Conservation (phyloP, 2,888 invertebrate species). For the Tachina grossa region DNA sequence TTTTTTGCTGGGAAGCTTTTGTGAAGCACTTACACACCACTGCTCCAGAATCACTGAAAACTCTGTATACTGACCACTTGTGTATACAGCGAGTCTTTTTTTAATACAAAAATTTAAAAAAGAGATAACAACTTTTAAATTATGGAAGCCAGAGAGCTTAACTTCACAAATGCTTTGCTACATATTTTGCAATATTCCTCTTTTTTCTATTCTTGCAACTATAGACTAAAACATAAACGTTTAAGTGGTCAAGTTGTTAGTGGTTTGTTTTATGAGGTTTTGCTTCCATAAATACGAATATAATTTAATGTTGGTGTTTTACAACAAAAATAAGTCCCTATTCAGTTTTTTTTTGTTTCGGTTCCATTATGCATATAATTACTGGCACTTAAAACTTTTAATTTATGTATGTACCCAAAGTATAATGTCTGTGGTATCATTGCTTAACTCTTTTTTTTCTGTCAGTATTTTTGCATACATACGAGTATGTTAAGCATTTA, state of each 20-base stretch:
- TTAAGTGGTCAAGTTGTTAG: slow-evolving; percentile 61
- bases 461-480: background rate
- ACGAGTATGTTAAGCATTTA: background rate
- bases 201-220: background rate
- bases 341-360: background rate
- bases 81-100: background rate
- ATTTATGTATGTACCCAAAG: slow-evolving; percentile 37
- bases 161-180: background rate
- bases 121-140: slow-evolving; percentile 27
- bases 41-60: slow-evolving; percentile 13
- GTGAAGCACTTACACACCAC: slow-evolving; percentile 4
- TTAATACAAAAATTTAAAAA: background rate
- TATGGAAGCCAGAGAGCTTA: slow-evolving; percentile 16
- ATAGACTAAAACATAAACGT: slow-evolving; percentile 38
- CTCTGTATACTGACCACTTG: slow-evolving; percentile 32
- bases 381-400: slow-evolving; percentile 39
- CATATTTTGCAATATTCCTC: background rate
- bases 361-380: slow-evolving; percentile 19
- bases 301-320: slow-evolving; percentile 22
- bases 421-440: slow-evolving; percentile 9
- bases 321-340: slow-evolving; percentile 12
- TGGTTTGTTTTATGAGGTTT: slow-evolving; percentile 47
- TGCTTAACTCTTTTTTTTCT: background rate
- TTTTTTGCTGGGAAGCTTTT: too few species aligned
- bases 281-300: slow-evolving; percentile 3